phyloP scores from a whole-genome alignment of 2,797 vertebrate species.

The Emydoidea blandingii region DNA sequence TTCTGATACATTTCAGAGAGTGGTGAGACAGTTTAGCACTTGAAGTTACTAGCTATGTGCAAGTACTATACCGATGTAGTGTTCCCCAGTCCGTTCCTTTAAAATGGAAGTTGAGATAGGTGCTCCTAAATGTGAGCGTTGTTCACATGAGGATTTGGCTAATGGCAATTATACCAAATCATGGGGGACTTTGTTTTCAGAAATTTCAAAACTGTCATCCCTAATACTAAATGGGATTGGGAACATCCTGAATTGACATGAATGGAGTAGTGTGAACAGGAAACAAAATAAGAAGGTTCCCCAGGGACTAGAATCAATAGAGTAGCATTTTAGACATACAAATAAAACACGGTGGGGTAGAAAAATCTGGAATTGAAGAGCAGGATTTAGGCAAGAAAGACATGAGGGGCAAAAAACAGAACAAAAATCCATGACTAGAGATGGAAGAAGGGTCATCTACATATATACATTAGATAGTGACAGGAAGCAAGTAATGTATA shows the following conservation, averaged over 20 bases:
- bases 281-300: background rate
- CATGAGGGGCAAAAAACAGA: fast-evolving
- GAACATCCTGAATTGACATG: background rate
- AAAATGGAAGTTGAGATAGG: constrained; percentile 39
- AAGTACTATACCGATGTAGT: background rate
- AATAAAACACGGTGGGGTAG: background rate
- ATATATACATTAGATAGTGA: background rate
- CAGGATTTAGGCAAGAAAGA: fast-evolving
- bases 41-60: background rate
- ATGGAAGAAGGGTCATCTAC: background rate
- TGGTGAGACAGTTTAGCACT: background rate
- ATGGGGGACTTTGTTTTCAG: background rate
- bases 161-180: fast-evolving
- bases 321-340: background rate
- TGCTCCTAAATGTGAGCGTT: background rate
- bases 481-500: background rate
- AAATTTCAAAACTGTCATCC: background rate
- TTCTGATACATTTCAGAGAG: background rate
- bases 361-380: background rate
- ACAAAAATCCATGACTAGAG: fast-evolving
- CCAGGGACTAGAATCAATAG: background rate
- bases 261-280: background rate
- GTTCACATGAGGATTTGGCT: background rate
- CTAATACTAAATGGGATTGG: background rate
- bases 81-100: background rate